A percentile compares a stretch with the other conserved stretches of the same genome.
phyloP scores from a whole-genome alignment of 2,888 invertebrate genomes.

The Pachycephus smyrnensis region DNA sequence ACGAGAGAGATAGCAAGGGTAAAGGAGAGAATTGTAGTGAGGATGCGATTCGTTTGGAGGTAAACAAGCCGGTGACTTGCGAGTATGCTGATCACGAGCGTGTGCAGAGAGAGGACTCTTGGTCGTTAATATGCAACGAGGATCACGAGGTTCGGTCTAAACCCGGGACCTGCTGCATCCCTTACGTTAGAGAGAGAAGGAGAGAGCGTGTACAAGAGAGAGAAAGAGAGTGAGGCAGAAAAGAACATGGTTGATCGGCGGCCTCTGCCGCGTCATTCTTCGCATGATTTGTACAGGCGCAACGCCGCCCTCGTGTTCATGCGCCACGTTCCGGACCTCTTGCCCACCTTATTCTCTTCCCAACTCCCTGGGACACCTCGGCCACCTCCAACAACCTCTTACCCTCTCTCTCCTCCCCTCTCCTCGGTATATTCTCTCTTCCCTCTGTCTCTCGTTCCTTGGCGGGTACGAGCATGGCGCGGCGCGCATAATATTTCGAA shows the following conservation, averaged over 20 bases:
- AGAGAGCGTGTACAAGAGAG: slow-evolving; percentile 5
- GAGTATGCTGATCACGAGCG: slow-evolving; percentile 55
- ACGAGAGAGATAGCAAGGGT: neutral
- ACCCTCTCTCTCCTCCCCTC: slow-evolving; percentile 7
- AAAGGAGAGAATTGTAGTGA: neutral
- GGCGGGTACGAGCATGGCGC: slow-evolving; percentile 14
- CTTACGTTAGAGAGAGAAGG: slow-evolving; percentile 8
- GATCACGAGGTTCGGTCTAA: slow-evolving; percentile 21
- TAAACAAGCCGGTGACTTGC: slow-evolving; percentile 56
- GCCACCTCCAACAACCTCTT: slow-evolving; percentile 14
- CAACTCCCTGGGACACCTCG: slow-evolving; percentile 8
- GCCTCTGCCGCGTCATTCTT: slow-evolving; percentile 57
- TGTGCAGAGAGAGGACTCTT: slow-evolving; percentile 21
- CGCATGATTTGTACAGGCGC: slow-evolving; percentile 60
- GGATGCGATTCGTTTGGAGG: slow-evolving; percentile 11
- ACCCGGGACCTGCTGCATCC: neutral
- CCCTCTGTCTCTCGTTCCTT: neutral
- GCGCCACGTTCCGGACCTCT: slow-evolving; percentile 30
- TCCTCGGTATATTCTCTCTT: slow-evolving; percentile 5
- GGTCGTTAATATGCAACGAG: slow-evolving; percentile 58
- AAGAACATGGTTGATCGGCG: slow-evolving; percentile 23
- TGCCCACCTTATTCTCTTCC: slow-evolving; percentile 20
- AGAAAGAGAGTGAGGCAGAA: slow-evolving; percentile 21
- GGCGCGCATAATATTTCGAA: slow-evolving; percentile 48
- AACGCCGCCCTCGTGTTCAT: slow-evolving; percentile 51